Evolutionary conservation across 2,797 vertebrate species (phyloP).

Genomic region (Taenioides sp.): DNA sequence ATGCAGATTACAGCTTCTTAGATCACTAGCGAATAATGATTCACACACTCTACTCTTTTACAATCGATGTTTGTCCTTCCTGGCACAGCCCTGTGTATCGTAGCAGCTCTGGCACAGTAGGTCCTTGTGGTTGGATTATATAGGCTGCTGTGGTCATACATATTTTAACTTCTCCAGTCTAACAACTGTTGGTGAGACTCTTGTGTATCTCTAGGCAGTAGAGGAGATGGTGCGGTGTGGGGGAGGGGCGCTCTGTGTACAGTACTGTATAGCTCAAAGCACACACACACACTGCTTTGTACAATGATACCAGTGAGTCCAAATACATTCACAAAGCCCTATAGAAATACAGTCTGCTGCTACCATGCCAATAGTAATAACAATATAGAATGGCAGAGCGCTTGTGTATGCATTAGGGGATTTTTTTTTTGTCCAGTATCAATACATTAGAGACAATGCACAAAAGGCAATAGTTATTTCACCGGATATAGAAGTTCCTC

Average conservation of each 20-base stretch:
- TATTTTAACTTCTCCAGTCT: constrained; percentile 39
- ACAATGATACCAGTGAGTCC: constrained; percentile 34
- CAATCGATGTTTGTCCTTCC: background rate
- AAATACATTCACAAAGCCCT: constrained; percentile 21
- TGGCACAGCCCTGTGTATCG: background rate
- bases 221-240: constrained; percentile 46
- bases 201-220: constrained; percentile 50
- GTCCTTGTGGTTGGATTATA: constrained; percentile 4
- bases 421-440: constrained; percentile 48
- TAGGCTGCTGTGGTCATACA: constrained; percentile 35
- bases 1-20: background rate
- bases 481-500: constrained; percentile 55
- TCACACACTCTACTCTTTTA: background rate
- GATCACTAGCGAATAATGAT: background rate
- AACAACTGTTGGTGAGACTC: constrained; percentile 70
- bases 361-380: constrained; percentile 13
- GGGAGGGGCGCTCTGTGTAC: constrained; percentile 64
- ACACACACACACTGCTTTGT: constrained; percentile 31
- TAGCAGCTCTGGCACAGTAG: background rate
- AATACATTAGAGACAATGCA: constrained; percentile 35
- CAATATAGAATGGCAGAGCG: too few species aligned
- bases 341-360: constrained; percentile 25
- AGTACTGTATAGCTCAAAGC: constrained; percentile 61
- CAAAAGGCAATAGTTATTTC: constrained; percentile 49
- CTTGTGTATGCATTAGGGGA: background rate